Percentiles rank a stretch among this genome's conserved stretches.
Evolutionary conservation across 2,797 vertebrate genomes (phyloP).

Genomic region (Poecilia velifera): DNA sequence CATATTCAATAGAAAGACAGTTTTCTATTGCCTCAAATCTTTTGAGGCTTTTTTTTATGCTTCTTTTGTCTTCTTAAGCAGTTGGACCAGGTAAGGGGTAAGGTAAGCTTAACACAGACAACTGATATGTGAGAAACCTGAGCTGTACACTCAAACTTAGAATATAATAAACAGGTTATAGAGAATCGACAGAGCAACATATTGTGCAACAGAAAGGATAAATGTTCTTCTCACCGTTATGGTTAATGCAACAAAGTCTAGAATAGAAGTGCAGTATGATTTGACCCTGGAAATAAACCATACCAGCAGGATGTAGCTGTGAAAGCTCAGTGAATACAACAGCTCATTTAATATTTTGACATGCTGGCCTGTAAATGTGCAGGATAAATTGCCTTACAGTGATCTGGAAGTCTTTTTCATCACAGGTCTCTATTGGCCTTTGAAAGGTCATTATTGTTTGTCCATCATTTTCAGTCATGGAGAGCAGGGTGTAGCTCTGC

Average conservation of each 20-base stretch:
- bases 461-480: slow-evolving; percentile 67
- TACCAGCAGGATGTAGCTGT: neutral
- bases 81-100: neutral
- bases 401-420: slow-evolving; percentile 79
- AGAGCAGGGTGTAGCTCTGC: slow-evolving; percentile 83
- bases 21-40: neutral
- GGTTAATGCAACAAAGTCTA: neutral
- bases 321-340: neutral
- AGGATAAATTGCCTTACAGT: slow-evolving; percentile 66
- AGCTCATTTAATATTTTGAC: neutral
- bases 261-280: neutral
- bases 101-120: slow-evolving; percentile 13
- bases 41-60: neutral
- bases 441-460: slow-evolving; percentile 81
- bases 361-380: neutral
- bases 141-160: slow-evolving; percentile 3
- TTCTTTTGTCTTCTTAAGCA: slow-evolving; percentile 21
- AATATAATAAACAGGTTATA: neutral
- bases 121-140: slow-evolving; percentile 30
- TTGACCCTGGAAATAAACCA: neutral
- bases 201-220: neutral
- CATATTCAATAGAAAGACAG: neutral
- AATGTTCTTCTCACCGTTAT: neutral
- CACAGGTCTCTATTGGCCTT: slow-evolving; percentile 72
- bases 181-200: neutral